phyloP scores from a whole-genome alignment of 1,140 invertebrate genomes.

The Musca domestica region DNA sequence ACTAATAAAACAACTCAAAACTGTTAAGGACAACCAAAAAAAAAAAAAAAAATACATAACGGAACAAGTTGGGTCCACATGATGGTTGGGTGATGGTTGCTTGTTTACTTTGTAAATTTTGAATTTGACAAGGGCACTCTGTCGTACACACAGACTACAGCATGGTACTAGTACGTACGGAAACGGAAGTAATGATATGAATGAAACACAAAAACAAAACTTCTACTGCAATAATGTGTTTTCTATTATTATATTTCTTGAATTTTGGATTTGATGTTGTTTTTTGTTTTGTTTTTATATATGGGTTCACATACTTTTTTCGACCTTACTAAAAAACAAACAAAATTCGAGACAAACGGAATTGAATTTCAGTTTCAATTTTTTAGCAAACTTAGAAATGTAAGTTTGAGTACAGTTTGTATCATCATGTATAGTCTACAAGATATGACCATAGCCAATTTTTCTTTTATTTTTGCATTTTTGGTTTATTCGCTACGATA shows the following conservation, averaged over 20 bases:
- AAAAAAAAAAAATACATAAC: too few species aligned
- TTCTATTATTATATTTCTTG: not conserved
- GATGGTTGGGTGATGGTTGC: too few species aligned
- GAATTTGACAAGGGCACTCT: slow-evolving; percentile 10
- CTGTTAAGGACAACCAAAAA: too few species aligned
- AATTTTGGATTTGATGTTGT: not conserved
- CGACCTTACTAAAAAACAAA: slow-evolving; percentile 52
- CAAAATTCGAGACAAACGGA: slow-evolving; percentile 52
- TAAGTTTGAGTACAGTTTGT: slow-evolving; percentile 1
- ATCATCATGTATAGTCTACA: not conserved
- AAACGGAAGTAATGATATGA: not conserved
- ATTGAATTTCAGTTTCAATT: slow-evolving; percentile 21
- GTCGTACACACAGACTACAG: not conserved
- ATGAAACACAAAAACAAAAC: slow-evolving; percentile 4
- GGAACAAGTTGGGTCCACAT: too few species aligned
- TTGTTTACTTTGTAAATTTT: not conserved
- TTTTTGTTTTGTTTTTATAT: slow-evolving; percentile 14
- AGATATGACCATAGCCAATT: slow-evolving; percentile 7
- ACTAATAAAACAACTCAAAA: too few species aligned
- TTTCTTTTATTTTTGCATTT: not conserved
- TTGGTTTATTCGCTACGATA: slow-evolving; percentile 2
- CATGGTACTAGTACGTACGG: not conserved
- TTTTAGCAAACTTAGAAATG: slow-evolving; percentile 11
- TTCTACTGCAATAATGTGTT: not conserved
- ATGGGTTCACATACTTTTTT: slow-evolving; percentile 51